Evolutionary conservation across 2,888 invertebrate species (phyloP).

Genomic region (Melanostoma mellinum): DNA sequence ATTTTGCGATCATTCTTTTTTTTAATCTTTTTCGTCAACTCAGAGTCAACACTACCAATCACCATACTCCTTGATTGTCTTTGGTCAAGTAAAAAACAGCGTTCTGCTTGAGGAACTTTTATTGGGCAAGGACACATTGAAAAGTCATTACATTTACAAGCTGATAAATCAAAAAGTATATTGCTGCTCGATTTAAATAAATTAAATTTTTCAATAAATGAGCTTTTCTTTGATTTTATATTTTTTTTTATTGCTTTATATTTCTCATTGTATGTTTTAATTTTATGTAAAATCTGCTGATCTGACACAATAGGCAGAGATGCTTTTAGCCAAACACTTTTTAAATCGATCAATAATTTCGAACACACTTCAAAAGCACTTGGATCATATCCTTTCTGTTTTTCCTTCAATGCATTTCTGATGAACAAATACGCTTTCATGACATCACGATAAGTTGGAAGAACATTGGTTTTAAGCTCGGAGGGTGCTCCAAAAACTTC

Average conservation of each 20-base stretch:
- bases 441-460: too few species aligned
- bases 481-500: too few species aligned
- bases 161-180: not conserved
- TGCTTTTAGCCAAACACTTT: not conserved
- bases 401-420: too few species aligned
- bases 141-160: not conserved
- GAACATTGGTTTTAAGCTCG: too few species aligned
- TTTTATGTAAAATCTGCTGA: not conserved
- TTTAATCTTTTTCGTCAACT: conserved; percentile 10
- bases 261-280: conserved; percentile 2
- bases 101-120: not conserved
- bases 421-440: too few species aligned
- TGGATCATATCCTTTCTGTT: not conserved
- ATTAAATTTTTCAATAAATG: conserved; percentile 1
- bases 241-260: conserved; percentile 1
- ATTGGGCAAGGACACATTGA: not conserved
- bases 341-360: not conserved
- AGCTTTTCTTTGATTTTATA: not conserved
- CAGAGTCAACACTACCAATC: not conserved
- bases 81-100: not conserved
- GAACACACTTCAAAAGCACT: not conserved
- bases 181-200: not conserved
- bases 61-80: conserved; percentile 1
- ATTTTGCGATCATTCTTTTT: conserved; percentile 1
- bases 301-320: conserved; percentile 2